Conservation (phyloP, 1,140 invertebrate species). For the Drosophila watanabei region DNA sequence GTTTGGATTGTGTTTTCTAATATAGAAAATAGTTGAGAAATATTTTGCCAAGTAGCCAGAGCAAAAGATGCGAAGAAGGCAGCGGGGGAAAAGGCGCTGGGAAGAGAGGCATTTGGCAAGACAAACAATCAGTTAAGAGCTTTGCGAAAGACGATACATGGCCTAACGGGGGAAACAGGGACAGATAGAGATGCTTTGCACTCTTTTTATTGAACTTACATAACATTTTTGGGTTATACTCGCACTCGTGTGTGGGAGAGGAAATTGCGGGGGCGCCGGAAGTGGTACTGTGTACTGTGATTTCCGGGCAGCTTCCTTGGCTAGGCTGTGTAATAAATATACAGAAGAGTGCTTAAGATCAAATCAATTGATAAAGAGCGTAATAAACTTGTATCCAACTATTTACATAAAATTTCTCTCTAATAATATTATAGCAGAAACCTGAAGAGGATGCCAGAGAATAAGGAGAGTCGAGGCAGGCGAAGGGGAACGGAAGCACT, state of each 20-base stretch:
- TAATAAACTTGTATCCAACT: conserved; percentile 81
- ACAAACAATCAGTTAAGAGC: conserved; percentile 84
- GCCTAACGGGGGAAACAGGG: conserved; percentile 17
- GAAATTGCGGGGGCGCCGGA: conserved; percentile 61
- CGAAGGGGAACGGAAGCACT: conserved; percentile 37
- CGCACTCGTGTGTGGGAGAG: conserved; percentile 15
- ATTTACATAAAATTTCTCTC: conserved; percentile 69
- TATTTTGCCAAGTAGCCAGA: conserved; percentile 78
- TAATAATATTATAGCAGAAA: conserved; percentile 71
- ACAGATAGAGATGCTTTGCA: conserved; percentile 46
- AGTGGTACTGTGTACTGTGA: conserved; percentile 67
- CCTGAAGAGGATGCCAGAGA: conserved; percentile 41
- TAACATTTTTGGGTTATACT: conserved; percentile 62
- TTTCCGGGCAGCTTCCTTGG: conserved; percentile 70
- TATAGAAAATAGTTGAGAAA: conserved; percentile 83
- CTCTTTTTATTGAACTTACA: conserved; percentile 76
- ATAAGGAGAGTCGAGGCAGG: not conserved
- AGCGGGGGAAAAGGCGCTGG: not conserved
- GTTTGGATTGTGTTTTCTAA: conserved; percentile 76
- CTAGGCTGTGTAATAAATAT: conserved; percentile 74
- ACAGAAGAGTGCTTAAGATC: conserved; percentile 79
- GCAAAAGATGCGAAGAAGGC: conserved; percentile 44
- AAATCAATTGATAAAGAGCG: conserved; percentile 83
- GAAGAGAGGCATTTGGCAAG: conserved; percentile 73
- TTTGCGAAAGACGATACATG: conserved; percentile 65